Evolutionary conservation across 2,888 invertebrate species (phyloP).

Genomic region (Lithophane semibrunnea): DNA sequence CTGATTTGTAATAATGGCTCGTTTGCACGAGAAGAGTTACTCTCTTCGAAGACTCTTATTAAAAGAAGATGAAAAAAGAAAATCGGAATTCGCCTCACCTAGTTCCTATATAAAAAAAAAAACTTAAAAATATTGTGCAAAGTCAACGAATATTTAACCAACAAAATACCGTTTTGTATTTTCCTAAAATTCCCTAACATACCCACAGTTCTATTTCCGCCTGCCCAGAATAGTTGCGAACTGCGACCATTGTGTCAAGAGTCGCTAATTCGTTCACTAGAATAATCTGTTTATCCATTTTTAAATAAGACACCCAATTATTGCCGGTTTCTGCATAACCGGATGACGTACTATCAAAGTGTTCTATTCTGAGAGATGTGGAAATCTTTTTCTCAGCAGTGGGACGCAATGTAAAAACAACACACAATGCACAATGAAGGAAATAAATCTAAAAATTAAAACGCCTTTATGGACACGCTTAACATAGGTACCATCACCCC

Average conservation of each 20-base stretch:
- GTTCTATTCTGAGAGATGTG: not conserved
- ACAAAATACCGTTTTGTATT: not conserved
- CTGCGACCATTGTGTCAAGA: constrained; percentile 15
- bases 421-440: not conserved
- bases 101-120: not conserved
- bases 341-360: constrained; percentile 13
- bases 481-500: no score
- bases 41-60: not conserved
- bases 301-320: constrained; percentile 11
- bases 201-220: constrained; percentile 36
- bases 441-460: not conserved
- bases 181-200: not conserved
- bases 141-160: not conserved
- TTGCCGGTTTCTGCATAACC: constrained; percentile 26
- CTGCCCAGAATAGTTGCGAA: constrained; percentile 19
- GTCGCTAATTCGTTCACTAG: not conserved
- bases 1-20: not conserved
- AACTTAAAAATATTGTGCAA: not conserved
- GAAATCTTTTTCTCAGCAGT: not conserved
- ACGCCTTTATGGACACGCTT: no score
- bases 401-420: no score
- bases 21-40: not conserved
- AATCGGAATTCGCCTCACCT: not conserved
- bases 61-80: not conserved
- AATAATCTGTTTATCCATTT: not conserved